Evolutionary conservation across 2,888 invertebrate genomes (phyloP), one percentile per base, ranked within the genome.

Genomic region (Ochropacha duplaris): DNA sequence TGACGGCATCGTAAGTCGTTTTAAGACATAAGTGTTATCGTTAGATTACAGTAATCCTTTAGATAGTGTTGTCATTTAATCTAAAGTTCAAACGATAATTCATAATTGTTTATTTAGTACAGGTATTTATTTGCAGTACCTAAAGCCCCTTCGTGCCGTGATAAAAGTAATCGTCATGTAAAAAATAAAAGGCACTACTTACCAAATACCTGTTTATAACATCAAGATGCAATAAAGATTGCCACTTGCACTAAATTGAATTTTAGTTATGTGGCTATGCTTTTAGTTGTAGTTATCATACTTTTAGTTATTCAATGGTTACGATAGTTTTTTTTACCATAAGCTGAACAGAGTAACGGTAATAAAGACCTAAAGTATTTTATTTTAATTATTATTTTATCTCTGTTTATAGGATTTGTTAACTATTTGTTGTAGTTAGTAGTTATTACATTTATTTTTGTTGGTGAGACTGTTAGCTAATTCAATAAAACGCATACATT

Each of bases 51-150:
- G 11, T 73, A 75, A 78, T 75, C 75, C 63, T 22, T 51, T 54
- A 52, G 71, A 78, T 78, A 69, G 67, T 11, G 54, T 14, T 54
- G 59, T n/a, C 9, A 14, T 54, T 58, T 64, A 60, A 59, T 66
- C 60, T 55, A 62, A 34, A 64, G 51, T 64, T 64, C 54, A 62
- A 44, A 19, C 19, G 22, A 52, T 52, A 52, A 52, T 19, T 16
- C 19, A 44, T 31, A 31, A 26, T 19, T 52, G 12, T 52, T 50
- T 31, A 16, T 12, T 11, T n/a, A 24, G 6, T 50, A 8, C 26
- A 26, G 24, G 50, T 22, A 24, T 50, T 50, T 26, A 24, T 26
- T 26, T 50, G n/a, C 26, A 50, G n/a, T 26, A n/a, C n/a, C n/a
- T n/a, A 9, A 24, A 50, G 24, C 24, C n/a, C 31, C 12, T 22